Percentiles rank a stretch among this genome's conserved stretches.
These are phyloP conservation scores for Andrena fulva DNA, from an alignment of 2,888 invertebrate genomes.

Conservation along the genomic window DNA sequence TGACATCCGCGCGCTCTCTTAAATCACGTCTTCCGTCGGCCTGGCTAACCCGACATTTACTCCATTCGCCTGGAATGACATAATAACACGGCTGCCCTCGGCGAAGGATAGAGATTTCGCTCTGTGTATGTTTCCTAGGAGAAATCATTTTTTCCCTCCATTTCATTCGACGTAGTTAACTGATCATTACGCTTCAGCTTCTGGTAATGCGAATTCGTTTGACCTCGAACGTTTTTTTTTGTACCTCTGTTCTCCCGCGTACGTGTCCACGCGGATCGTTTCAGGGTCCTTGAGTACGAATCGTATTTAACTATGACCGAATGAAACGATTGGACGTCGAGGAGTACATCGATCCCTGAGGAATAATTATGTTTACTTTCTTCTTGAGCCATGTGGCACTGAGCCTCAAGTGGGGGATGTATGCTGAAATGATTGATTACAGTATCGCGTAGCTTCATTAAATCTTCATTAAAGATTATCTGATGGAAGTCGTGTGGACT, in stretches of 20 bases:
- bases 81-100: constrained; percentile 68
- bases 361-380: constrained; percentile 8
- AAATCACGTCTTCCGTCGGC: constrained; percentile 67
- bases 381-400: constrained; percentile 2
- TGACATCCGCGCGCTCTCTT: constrained; percentile 63
- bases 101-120: constrained; percentile 37
- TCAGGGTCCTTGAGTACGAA: background rate
- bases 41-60: constrained; percentile 54
- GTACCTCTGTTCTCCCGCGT: background rate
- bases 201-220: constrained; percentile 43
- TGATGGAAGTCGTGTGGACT: background rate
- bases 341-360: constrained; percentile 5
- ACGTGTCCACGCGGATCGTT: background rate
- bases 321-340: background rate
- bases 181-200: constrained; percentile 61
- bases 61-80: constrained; percentile 64
- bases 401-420: background rate
- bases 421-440: constrained; percentile 1
- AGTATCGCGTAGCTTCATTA: background rate
- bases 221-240: constrained; percentile 40
- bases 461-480: constrained; percentile 1
- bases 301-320: background rate
- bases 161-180: constrained; percentile 38
- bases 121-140: constrained; percentile 39
- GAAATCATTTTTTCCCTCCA: constrained; percentile 21